Percentiles rank a stretch among this genome's conserved stretches.
These are phyloP conservation scores for Phlogophora meticulosa DNA, from an alignment of 2,888 invertebrate genomes.

Conservation along the genomic window DNA sequence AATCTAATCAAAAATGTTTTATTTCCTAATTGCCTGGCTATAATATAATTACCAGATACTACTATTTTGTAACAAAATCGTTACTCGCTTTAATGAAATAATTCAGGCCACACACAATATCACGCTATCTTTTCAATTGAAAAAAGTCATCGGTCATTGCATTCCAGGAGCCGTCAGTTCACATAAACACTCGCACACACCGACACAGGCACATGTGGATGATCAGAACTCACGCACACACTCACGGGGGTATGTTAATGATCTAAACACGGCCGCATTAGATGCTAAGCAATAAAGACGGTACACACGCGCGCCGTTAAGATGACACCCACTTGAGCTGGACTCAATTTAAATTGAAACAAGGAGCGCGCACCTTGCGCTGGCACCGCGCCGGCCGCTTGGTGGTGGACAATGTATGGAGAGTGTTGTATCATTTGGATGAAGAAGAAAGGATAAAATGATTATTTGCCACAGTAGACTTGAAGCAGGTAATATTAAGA, in stretches of 20 bases:
- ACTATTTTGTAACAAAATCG: background rate
- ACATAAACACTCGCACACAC: conserved; percentile 54
- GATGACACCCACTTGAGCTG: conserved; percentile 64
- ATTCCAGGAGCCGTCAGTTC: conserved; percentile 41
- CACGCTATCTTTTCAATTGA: conserved; percentile 51
- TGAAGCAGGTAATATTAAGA: too few species aligned
- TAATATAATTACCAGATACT: conserved; percentile 21
- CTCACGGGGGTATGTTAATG: conserved; percentile 52
- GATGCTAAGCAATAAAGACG: conserved; percentile 67
- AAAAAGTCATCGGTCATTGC: conserved; percentile 61
- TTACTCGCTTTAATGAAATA: conserved; percentile 39
- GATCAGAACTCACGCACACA: conserved; percentile 54
- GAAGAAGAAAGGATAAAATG: too few species aligned
- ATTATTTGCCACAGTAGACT: too few species aligned
- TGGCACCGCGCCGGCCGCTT: conserved; percentile 26
- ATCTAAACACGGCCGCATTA: conserved; percentile 63
- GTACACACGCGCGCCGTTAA: conserved; percentile 59
- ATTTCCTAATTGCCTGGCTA: too few species aligned
- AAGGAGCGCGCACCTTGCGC: conserved; percentile 64
- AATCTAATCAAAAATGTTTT: too few species aligned
- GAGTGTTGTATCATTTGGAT: background rate
- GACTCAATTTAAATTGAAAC: conserved; percentile 60
- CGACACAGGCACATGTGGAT: conserved; percentile 25
- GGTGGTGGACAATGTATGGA: background rate
- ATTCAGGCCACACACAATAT: conserved; percentile 52